Evolutionary conservation across 2,797 vertebrate species (phyloP).

Genomic region (Scyliorhinus canicula): DNA sequence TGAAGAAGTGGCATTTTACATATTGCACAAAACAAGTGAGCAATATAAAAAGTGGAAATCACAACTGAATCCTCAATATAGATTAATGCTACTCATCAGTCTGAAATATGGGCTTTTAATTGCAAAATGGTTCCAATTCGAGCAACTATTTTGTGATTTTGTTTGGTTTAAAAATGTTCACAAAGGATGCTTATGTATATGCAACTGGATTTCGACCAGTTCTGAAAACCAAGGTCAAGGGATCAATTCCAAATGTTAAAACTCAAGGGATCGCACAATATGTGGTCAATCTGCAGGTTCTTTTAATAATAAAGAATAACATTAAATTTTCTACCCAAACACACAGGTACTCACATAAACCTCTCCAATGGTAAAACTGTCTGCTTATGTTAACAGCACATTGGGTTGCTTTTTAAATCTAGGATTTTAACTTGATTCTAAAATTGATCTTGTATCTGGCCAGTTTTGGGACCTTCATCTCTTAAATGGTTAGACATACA

Average conservation of each 20-base stretch:
- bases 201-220: neutral
- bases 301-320: neutral
- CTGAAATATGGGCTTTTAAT: neutral
- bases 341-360: neutral
- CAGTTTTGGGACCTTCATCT: neutral
- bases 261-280: neutral
- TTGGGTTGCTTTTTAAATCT: neutral
- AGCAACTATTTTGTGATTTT: neutral
- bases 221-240: conserved; percentile 16
- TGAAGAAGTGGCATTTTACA: neutral
- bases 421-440: neutral
- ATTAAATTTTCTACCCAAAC: neutral
- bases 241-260: neutral
- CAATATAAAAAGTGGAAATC: neutral
- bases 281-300: neutral
- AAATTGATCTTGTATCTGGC: neutral
- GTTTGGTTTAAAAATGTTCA: neutral
- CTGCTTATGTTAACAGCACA: neutral
- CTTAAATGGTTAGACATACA: neutral
- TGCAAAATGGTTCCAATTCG: neutral
- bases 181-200: neutral
- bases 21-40: neutral
- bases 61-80: neutral
- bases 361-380: neutral
- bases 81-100: neutral